Base-by-base conservation (phyloP, 1,140 invertebrate genomes). In the Trypoxylus dichotomus region DNA sequence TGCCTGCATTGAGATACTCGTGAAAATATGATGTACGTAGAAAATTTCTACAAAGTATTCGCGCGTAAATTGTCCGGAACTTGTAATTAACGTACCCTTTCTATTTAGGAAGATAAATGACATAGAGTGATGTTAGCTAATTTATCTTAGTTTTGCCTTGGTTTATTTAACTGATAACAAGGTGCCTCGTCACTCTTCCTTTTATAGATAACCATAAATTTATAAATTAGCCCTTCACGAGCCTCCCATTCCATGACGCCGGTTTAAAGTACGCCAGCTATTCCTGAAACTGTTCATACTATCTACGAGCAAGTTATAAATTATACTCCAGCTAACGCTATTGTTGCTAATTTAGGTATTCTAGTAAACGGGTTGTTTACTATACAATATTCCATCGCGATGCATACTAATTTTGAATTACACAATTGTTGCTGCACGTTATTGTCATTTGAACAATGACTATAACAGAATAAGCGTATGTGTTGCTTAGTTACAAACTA, bases 321-420 rank as follows among this genome's bases (percentile, higher is more conserved):
- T 71, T 71, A 71, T 13, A 27, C 21, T 3, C 21, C 21, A 27
- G 3, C 63, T 24, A 71, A 13, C 21, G 27, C 63, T 71, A 71
- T 71, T 71, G 63, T 71, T 32, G 63, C 24, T 71, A 71, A 71
- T 71, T 71, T 71, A 19, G 63, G 63, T 71, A 3, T 71, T 13
- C 63, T 71, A 3, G 63, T 27, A 71, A 71, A 71, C 24, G 19
- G 10, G 63, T 71, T 71, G 21, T 71, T 71, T 27, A 71, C 13
- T 27, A 71, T 13, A 24, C 63, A 71, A 71, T 71, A 19, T 71
- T 27, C 2, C 13, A 71, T 27, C 63, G 3, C 63, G 2, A 13
- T 71, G 63, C 63, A 71, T 71, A 71, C 25, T 15, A 71, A 71
- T 32, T 71, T 24, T 71, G 63, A 68, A 71, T 71, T 71, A 13